Base-by-base conservation (phyloP, 2,888 invertebrate genomes). In the Euplexia lucipara region DNA sequence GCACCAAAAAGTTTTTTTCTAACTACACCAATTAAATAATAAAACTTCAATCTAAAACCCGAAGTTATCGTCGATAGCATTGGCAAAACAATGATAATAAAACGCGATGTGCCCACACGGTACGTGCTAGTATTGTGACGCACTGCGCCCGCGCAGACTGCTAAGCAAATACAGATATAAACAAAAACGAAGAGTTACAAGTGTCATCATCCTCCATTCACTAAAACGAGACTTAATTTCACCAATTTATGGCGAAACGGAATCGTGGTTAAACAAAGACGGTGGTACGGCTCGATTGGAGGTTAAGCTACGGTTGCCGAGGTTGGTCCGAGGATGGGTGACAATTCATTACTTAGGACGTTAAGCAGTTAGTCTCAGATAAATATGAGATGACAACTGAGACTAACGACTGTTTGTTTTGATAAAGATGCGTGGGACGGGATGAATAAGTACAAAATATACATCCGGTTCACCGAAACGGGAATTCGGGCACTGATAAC, bases 81-180 rank as follows among this genome's bases (percentile, higher is more conserved):
- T 62, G 42, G 61, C 45, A 49, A 67, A 81, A 75, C 67, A 75
- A 75, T 75, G 81, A 81, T 79, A 66, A 61, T 60, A 69, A 42
- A 59, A 59, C 49, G 30, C 45, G 41, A 58, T 39, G 57, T 48
- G 61, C 41, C 1, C 34, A 48, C 52, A 42, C 51, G 42, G 16
- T 47, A 47, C 52, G 69, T 41, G 59, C 45, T 41, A 14, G 41
- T 49, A 56, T 16, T 32, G 34, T 60, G 60, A 58, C 79, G 76
- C 54, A 58, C 60, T 56, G 61, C 61, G 37, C 35, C n/a, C 30
- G 54, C 53, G 47, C 12, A 32, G 53, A 18, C 45, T 39, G 52
- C 59, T 54, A 48, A 64, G 41, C 74, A 60, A 66, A 67, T 72
- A 60, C 44, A 18, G 53, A 69, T 42, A 64, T 64, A 56, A 65